Base-by-base conservation (phyloP, 2,113 vertebrate genomes). In the Cathartes aura region DNA sequence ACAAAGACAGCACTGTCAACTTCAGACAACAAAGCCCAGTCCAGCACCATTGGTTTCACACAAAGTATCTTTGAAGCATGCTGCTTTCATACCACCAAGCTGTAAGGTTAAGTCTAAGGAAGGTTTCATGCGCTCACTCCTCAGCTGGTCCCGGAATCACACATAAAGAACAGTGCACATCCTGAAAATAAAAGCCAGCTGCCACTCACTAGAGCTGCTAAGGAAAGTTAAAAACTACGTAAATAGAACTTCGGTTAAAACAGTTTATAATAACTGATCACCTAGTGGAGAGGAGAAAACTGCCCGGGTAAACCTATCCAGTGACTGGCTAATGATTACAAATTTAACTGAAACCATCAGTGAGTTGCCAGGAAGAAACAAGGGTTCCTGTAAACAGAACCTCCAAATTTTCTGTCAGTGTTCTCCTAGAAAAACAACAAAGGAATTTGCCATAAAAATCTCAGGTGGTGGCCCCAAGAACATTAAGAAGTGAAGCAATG, bases 21-120 rank as follows among this genome's bases (percentile, higher is more conserved):
- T 84, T 90, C 94, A 96, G 93, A 76, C 91, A 90, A 94, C 94
- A 96, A 97, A 97, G 94, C 67, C 82, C 93, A 95, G 84, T 90
- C 84, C 94, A 97, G 96, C 93, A 94, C 85, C 94, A 91, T 5
- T 90, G 71, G 81, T 95, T 97, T 95, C 85, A 97, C 52, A 95
- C 89, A 94, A 94, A 93, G 85, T 88, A 91, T 85, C 94, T 96
- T 83, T 95, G 93, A 95, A 96, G 87, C 78, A 86, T 36, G 34
- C 89, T 91, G 79, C 93, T 97, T 94, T 90, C 89, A 94, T 38
- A 32, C 82, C 82, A 90, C 47, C 20, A 53, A 80, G 87, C 78
- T 93, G 78, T 53, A 88, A 87, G 73, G 89, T 94, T 95, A 94
- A 50, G 81, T 84, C 72, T 97, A 93, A 94, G 63, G 89, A 95